A percentile compares a stretch with the other conserved stretches of the same genome.
phyloP scores from a whole-genome alignment of 2,888 invertebrate genomes.

The Conistra vaccinii region DNA sequence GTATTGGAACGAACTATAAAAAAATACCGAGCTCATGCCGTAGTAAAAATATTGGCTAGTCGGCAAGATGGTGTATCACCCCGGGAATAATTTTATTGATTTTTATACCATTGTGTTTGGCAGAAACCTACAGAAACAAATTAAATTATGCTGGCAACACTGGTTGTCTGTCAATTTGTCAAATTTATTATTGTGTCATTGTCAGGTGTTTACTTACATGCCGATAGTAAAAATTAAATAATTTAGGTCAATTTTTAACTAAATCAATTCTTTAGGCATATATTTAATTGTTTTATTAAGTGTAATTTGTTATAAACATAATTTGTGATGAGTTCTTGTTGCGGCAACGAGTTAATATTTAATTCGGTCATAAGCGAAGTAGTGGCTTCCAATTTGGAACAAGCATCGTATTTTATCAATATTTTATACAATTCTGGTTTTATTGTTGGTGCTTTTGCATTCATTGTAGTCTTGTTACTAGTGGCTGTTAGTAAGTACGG shows the following conservation, averaged over 20 bases:
- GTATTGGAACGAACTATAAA: background rate
- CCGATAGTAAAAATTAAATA: slow-evolving; percentile 63
- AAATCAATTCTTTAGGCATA: slow-evolving; percentile 47
- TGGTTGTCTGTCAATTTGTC: slow-evolving; percentile 61
- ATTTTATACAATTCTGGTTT: slow-evolving; percentile 75
- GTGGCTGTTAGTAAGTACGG: slow-evolving; percentile 68
- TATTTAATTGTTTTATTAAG: slow-evolving; percentile 65
- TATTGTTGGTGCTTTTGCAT: slow-evolving; percentile 74
- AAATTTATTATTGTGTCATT: slow-evolving; percentile 74
- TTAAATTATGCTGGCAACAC: slow-evolving; percentile 47
- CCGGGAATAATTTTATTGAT: slow-evolving; percentile 30
- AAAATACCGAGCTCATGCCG: background rate
- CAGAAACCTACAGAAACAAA: slow-evolving; percentile 28
- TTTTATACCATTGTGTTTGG: slow-evolving; percentile 19
- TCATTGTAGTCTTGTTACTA: slow-evolving; percentile 71
- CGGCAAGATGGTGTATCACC: slow-evolving; percentile 19
- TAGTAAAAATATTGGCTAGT: slow-evolving; percentile 13
- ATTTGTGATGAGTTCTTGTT: slow-evolving; percentile 89
- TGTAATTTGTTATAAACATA: slow-evolving; percentile 63
- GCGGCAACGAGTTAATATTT: slow-evolving; percentile 85
- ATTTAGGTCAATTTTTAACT: slow-evolving; percentile 82
- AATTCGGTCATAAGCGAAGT: slow-evolving; percentile 85
- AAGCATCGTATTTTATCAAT: slow-evolving; percentile 79
- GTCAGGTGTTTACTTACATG: slow-evolving; percentile 83
- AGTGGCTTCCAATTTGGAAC: slow-evolving; percentile 80